Evolutionary conservation across 1,140 invertebrate genomes (phyloP).

Genomic region (Trichonephila clavipes): DNA sequence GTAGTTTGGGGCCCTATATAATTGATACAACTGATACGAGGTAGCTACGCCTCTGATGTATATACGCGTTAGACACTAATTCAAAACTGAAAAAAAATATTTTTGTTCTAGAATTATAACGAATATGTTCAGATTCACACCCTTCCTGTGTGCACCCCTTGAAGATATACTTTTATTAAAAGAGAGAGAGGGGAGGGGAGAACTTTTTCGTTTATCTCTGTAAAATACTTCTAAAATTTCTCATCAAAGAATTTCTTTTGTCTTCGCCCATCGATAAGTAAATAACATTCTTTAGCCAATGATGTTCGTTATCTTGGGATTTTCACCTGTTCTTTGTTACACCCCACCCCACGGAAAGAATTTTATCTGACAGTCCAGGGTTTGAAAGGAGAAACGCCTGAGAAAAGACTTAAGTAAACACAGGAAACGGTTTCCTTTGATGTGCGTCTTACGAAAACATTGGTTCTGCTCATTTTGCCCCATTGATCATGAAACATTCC

Average conservation of each 20-base stretch:
- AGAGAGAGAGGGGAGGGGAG: no score
- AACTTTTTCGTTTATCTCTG: neutral
- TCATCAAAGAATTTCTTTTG: neutral
- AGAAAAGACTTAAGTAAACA: slow-evolving; percentile 35
- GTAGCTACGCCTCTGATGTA: no score
- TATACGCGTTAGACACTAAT: no score
- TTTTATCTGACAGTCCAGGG: neutral
- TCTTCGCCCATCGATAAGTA: neutral
- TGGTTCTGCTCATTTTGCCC: neutral
- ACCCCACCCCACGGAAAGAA: slow-evolving; percentile 9
- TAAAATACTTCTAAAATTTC: neutral
- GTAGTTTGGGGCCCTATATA: no score
- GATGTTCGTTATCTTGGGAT: neutral
- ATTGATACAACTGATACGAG: no score
- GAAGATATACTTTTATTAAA: no score
- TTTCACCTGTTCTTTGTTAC: neutral
- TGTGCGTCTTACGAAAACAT: slow-evolving; percentile 14
- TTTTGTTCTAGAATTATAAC: no score
- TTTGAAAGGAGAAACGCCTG: slow-evolving; percentile 36
- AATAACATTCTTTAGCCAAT: neutral
- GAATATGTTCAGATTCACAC: no score
- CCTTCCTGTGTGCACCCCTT: no score
- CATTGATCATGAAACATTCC: neutral
- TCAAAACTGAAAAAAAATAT: no score
- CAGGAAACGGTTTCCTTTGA: slow-evolving; percentile 55